A percentile compares a stretch with the other conserved stretches of the same genome.
Conservation (phyloP, 2,888 invertebrate genomes). For the Philonicus albiceps region DNA sequence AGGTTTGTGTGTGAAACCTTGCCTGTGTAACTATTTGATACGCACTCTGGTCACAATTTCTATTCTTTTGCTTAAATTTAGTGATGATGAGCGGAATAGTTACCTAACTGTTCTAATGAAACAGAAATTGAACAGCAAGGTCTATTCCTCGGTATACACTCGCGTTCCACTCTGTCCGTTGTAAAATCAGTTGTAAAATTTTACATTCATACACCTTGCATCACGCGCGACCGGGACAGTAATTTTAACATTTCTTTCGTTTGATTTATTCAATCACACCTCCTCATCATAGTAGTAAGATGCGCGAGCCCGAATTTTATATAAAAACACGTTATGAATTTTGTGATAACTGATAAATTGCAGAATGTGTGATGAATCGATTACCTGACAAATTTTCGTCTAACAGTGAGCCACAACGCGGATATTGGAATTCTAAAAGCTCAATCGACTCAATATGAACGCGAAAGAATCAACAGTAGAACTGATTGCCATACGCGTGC, state of each 20-base stretch:
- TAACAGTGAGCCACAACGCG: not conserved
- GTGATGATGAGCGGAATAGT: not conserved
- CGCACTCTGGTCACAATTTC: not conserved
- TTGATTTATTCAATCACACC: not conserved
- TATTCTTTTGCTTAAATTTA: not conserved
- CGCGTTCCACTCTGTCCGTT: not conserved
- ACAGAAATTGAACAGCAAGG: not conserved
- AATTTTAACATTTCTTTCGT: not conserved
- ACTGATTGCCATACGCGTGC: slow-evolving; percentile 34
- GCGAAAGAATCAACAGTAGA: slow-evolving; percentile 34
- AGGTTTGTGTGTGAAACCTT: not conserved
- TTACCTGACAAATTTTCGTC: not conserved
- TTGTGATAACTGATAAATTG: not conserved
- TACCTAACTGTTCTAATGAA: not conserved
- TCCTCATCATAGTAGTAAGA: no score
- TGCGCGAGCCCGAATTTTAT: not conserved
- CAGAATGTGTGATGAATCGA: not conserved
- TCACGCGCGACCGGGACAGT: not conserved
- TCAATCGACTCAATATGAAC: slow-evolving; percentile 22
- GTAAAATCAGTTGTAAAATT: not conserved
- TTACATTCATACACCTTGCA: not conserved
- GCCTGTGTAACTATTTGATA: not conserved
- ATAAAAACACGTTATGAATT: not conserved
- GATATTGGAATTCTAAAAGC: not conserved
- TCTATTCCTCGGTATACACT: not conserved